Evolutionary conservation across 2,113 vertebrate species (phyloP).

Genomic region (Neodontobutis hainanensis): DNA sequence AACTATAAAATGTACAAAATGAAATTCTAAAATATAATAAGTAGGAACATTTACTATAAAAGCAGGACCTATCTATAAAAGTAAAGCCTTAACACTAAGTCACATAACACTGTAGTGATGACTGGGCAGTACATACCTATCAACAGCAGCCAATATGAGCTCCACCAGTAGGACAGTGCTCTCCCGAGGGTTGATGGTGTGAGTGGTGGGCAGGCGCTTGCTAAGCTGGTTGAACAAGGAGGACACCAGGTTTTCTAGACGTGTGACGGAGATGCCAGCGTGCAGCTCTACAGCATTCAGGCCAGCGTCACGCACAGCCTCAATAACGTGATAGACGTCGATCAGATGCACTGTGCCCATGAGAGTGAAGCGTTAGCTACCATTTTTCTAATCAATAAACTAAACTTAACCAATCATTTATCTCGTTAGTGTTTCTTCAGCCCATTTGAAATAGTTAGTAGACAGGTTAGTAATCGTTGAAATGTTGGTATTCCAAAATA

Average conservation of each 20-base stretch:
- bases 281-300: slow-evolving; percentile 87
- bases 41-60: no score
- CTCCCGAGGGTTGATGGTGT: slow-evolving; percentile 88
- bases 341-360: slow-evolving; percentile 87
- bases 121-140: slow-evolving; percentile 75
- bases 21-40: no score
- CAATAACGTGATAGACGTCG: slow-evolving; percentile 95
- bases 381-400: no score
- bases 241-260: slow-evolving; percentile 91
- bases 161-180: slow-evolving; percentile 89
- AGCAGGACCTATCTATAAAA: not conserved
- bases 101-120: not conserved
- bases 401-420: no score
- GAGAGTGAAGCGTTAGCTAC: not conserved
- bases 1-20: no score
- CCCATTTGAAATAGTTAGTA: no score
- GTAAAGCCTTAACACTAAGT: not conserved
- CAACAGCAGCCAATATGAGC: slow-evolving; percentile 86
- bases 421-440: no score
- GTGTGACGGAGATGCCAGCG: slow-evolving; percentile 84
- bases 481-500: no score
- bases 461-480: no score
- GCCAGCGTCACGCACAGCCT: slow-evolving; percentile 93
- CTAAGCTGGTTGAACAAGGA: slow-evolving; percentile 93
- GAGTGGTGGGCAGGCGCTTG: slow-evolving; percentile 91